A percentile compares a stretch with the other conserved stretches of the same genome.
phyloP scores from a whole-genome alignment of 2,797 vertebrate genomes.

The Enteromius unitaeniatus region DNA sequence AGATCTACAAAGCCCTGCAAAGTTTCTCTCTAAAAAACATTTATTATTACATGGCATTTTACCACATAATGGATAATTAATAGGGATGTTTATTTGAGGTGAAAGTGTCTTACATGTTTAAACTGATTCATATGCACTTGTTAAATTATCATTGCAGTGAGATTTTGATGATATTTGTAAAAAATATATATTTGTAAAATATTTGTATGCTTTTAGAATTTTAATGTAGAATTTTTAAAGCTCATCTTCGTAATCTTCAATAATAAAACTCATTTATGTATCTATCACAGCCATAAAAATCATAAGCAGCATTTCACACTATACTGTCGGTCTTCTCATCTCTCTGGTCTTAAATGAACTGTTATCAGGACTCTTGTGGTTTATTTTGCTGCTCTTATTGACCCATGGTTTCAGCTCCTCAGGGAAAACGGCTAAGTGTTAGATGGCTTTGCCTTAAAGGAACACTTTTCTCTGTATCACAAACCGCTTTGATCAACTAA shows the following conservation, averaged over 20 bases:
- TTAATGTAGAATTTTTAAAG: neutral
- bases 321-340: neutral
- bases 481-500: neutral
- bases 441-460: constrained; percentile 14
- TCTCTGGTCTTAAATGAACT: neutral
- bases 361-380: neutral
- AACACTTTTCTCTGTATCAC: neutral
- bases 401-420: constrained; percentile 7
- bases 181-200: neutral
- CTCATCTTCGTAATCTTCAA: neutral
- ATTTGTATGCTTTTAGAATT: neutral
- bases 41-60: neutral
- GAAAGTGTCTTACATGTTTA: neutral
- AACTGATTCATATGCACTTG: constrained; percentile 17
- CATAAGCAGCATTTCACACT: neutral
- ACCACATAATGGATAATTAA: neutral
- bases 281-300: neutral
- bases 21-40: neutral
- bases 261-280: constrained; percentile 6
- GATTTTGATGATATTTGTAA: neutral
- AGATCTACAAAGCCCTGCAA: no score
- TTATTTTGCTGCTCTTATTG: constrained; percentile 34
- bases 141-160: neutral
- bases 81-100: neutral
- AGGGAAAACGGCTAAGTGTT: neutral